A percentile compares a stretch with the other conserved stretches of the same genome.
Conservation (phyloP, 2,113 vertebrate genomes). For the Orycteropus afer region DNA sequence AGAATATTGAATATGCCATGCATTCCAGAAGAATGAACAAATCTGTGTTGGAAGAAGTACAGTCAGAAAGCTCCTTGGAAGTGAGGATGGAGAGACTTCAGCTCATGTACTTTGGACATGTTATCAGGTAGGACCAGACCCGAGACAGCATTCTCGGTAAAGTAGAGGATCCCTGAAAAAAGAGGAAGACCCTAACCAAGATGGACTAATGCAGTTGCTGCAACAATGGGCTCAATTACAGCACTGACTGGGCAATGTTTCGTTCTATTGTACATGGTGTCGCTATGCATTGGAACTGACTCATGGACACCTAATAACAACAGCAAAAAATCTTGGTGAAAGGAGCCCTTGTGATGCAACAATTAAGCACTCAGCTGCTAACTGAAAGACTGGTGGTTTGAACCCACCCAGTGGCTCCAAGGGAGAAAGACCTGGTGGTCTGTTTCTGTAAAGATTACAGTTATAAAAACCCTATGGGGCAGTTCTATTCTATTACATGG, state of each 20-base stretch:
- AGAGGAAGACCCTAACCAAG: not conserved
- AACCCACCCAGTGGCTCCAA: too few relatives aligned
- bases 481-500: not conserved
- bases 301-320: too few relatives aligned
- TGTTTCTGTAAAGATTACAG: too few relatives aligned
- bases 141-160: not conserved
- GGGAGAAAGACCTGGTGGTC: too few relatives aligned
- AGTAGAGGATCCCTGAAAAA: not conserved
- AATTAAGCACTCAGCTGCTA: not conserved
- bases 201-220: not conserved
- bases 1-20: not conserved
- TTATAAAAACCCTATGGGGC: too few relatives aligned
- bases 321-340: too few relatives aligned
- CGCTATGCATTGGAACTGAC: too few relatives aligned
- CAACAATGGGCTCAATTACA: too few relatives aligned
- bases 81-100: not conserved
- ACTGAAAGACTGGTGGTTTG: not conserved
- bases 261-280: too few relatives aligned
- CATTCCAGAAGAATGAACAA: not conserved
- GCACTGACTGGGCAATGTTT: too few relatives aligned
- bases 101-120: not conserved
- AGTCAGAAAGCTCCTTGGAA: not conserved
- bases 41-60: too few relatives aligned
- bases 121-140: not conserved
- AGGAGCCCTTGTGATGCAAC: too few relatives aligned